Evolutionary conservation across 1,140 invertebrate genomes (phyloP).

Genomic region (Macrocentrus cingulum): DNA sequence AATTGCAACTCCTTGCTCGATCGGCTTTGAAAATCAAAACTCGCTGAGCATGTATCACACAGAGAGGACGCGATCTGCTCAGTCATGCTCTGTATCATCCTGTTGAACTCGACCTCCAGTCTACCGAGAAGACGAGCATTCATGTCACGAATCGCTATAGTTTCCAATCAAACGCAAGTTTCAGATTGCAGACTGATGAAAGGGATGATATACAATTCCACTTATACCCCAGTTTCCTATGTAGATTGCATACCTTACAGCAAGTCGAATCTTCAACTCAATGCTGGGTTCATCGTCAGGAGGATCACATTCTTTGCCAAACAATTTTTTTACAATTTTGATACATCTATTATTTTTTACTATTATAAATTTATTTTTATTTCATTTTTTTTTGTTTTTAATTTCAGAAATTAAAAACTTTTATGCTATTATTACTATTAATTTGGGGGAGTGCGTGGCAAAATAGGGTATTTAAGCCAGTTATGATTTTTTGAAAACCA

Average conservation of each 20-base stretch:
- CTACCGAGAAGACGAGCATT: conserved; percentile 1
- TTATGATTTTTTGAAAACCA: too few species aligned
- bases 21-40: conserved; percentile 1
- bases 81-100: conserved; percentile 1
- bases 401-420: too few species aligned
- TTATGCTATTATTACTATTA: too few species aligned
- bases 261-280: background rate
- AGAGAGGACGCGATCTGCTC: background rate
- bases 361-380: too few species aligned
- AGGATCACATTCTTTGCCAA: too few species aligned
- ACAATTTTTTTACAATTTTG: too few species aligned
- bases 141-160: background rate
- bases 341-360: too few species aligned
- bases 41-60: conserved; percentile 1
- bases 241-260: background rate
- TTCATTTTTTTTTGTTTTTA: too few species aligned
- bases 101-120: background rate
- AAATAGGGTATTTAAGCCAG: too few species aligned
- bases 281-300: too few species aligned
- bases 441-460: too few species aligned
- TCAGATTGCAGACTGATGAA: background rate
- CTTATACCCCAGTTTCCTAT: background rate
- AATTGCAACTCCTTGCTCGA: conserved; percentile 1
- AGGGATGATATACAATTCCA: background rate
- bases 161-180: background rate